phyloP scores from a whole-genome alignment of 2,113 vertebrate species.

The Brachyistius frenatus region DNA sequence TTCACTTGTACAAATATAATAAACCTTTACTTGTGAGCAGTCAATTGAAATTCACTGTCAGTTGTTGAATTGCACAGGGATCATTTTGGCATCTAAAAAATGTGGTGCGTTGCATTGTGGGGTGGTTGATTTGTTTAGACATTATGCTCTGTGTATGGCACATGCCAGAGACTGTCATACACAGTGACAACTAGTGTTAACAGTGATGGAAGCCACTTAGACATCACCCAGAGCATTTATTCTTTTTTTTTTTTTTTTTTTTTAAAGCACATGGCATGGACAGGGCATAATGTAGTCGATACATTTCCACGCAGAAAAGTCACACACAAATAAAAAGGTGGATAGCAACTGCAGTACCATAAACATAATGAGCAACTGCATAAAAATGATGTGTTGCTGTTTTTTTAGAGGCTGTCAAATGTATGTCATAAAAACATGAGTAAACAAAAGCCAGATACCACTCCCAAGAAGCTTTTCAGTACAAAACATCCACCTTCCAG shows the following conservation, averaged over 20 bases:
- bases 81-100: not conserved
- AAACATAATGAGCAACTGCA: too few species aligned
- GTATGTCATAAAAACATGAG: not conserved
- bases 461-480: not conserved
- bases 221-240: not conserved
- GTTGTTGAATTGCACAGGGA: not conserved
- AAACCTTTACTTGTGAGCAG: too few species aligned
- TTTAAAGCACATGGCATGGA: too few species aligned
- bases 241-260: not conserved
- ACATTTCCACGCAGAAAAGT: too few species aligned
- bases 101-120: too few species aligned
- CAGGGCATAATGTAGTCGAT: too few species aligned
- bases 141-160: too few species aligned
- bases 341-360: too few species aligned
- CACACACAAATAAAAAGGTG: too few species aligned
- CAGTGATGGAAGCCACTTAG: conserved; percentile 26
- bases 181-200: conserved; percentile 2
- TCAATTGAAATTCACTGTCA: too few species aligned
- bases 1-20: not conserved
- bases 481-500: too few species aligned
- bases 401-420: not conserved
- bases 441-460: not conserved
- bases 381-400: not conserved
- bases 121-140: too few species aligned
- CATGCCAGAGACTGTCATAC: conserved; percentile 11